Conservation (phyloP, 1,140 invertebrate species). For the Branchinecta lindahli region DNA sequence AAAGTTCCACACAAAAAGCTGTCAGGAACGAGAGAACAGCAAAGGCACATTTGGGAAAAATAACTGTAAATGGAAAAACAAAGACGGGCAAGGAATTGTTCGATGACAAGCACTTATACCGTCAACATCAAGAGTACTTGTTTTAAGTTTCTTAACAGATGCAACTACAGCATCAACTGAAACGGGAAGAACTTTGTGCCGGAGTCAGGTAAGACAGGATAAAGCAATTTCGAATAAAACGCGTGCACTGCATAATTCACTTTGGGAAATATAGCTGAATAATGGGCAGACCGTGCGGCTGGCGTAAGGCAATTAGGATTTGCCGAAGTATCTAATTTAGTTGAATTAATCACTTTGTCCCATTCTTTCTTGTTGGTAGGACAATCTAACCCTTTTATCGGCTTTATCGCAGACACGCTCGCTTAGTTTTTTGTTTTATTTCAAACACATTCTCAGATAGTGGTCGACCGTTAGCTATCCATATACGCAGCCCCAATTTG, state of each 20-base stretch:
- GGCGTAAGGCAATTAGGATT: slow-evolving; percentile 1
- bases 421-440: slow-evolving; percentile 6
- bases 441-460: slow-evolving; percentile 5
- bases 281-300: slow-evolving; percentile 2
- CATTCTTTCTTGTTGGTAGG: slow-evolving; percentile 4
- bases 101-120: background rate
- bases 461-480: slow-evolving; percentile 7
- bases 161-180: no score
- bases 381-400: background rate
- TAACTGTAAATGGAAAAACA: slow-evolving; percentile 2
- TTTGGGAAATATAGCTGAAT: slow-evolving; percentile 1
- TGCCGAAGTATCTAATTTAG: background rate
- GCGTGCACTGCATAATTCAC: slow-evolving; percentile 8
- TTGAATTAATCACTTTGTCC: slow-evolving; percentile 9
- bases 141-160: slow-evolving; percentile 2
- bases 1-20: no score
- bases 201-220: background rate
- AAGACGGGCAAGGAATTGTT: background rate
- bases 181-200: no score
- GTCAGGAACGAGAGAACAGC: background rate
- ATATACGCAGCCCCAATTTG: background rate
- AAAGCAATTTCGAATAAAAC: background rate
- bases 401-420: background rate
- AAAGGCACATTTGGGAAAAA: slow-evolving; percentile 5
- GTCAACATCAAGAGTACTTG: background rate